Evolutionary conservation across 2,888 invertebrate genomes (phyloP).

Genomic region (Cecidostiba fungosa): DNA sequence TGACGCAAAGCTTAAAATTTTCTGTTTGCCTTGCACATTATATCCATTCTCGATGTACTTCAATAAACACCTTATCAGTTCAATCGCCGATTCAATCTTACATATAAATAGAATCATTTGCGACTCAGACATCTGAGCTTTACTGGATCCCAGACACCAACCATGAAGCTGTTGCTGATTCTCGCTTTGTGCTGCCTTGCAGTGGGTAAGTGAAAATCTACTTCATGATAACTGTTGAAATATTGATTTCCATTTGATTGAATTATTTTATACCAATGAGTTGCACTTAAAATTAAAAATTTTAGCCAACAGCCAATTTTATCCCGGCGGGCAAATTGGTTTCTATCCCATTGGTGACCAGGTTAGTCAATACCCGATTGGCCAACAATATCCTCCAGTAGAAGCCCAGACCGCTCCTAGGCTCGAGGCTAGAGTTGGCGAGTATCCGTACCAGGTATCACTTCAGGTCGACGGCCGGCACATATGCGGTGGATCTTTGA

Average conservation of each 20-base stretch:
- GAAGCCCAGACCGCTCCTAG: too few relatives aligned
- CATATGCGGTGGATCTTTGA: slow-evolving; percentile 21
- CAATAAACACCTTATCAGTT: neutral
- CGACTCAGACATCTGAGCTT: neutral
- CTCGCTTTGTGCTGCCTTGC: slow-evolving; percentile 28
- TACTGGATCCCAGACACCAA: neutral
- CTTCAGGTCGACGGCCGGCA: neutral
- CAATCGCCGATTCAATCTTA: neutral
- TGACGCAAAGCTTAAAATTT: neutral
- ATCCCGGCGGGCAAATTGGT: neutral
- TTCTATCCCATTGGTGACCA: neutral
- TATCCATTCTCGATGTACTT: neutral
- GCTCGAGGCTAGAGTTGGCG: neutral
- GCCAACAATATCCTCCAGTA: too few relatives aligned
- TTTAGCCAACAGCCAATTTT: neutral
- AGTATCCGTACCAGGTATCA: slow-evolving; percentile 9
- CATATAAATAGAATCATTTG: neutral
- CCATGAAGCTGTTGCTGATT: neutral
- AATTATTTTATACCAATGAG: neutral
- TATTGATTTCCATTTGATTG: neutral
- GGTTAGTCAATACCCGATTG: neutral
- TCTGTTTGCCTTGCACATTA: neutral
- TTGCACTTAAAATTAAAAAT: neutral
- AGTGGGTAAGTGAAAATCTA: slow-evolving; percentile 7
- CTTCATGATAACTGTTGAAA: neutral